phyloP scores from a whole-genome alignment of 1,140 invertebrate species.

The Musca vetustissima region DNA sequence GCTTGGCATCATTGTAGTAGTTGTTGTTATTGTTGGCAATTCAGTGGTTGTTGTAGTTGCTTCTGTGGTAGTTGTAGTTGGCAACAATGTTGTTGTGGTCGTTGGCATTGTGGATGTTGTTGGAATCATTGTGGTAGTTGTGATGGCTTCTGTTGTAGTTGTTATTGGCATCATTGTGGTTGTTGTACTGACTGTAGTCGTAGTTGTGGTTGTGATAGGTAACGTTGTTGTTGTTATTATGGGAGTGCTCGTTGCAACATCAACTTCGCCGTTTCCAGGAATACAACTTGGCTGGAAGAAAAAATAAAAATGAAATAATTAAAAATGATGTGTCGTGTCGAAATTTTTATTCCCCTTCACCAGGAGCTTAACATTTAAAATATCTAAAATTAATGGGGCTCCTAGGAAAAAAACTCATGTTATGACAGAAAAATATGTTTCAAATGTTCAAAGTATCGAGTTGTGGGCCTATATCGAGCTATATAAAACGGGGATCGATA shows the following conservation, averaged over 20 bases:
- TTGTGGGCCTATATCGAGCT: no score
- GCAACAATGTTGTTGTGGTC: background rate
- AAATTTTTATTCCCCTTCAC: no score
- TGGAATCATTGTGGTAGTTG: background rate
- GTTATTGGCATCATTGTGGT: background rate
- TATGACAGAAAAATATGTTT: no score
- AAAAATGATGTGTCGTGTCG: no score
- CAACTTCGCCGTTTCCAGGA: background rate
- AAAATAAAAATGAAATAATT: no score
- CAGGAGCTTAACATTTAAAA: no score
- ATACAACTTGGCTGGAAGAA: background rate
- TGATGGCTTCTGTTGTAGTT: background rate
- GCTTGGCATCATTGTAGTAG: background rate
- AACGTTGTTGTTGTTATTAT: background rate
- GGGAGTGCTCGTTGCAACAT: background rate
- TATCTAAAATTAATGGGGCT: no score
- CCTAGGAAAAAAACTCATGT: no score
- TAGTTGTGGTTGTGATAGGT: conserved; percentile 2
- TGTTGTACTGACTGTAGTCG: background rate
- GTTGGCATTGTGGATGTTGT: background rate
- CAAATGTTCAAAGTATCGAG: no score
- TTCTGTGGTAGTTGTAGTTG: no score
- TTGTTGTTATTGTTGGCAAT: background rate
- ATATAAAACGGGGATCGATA: no score
- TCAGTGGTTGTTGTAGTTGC: background rate